Percentiles rank a stretch among this genome's conserved stretches.
Conservation (phyloP, 1,140 invertebrate genomes). For the Hycleus phaleratus region DNA sequence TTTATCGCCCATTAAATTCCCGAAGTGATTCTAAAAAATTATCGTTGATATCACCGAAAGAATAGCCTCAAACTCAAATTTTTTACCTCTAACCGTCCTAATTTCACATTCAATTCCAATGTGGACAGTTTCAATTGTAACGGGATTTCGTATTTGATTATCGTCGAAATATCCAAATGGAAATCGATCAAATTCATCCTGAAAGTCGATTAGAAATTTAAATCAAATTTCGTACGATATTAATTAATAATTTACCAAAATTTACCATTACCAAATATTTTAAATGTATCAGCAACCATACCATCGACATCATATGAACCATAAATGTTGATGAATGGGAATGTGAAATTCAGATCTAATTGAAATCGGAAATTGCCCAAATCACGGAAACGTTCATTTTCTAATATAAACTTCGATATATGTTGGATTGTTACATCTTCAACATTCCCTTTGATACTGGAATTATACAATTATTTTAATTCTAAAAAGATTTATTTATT, state of each 20-base stretch:
- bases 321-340: slow-evolving; percentile 29
- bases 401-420: slow-evolving; percentile 36
- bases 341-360: slow-evolving; percentile 35
- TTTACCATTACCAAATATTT: slow-evolving; percentile 32
- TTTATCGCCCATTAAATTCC: slow-evolving; percentile 34
- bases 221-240: neutral
- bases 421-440: slow-evolving; percentile 34
- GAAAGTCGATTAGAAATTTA: slow-evolving; percentile 4
- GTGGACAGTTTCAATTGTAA: slow-evolving; percentile 22
- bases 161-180: slow-evolving; percentile 24
- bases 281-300: slow-evolving; percentile 27
- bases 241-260: slow-evolving; percentile 28
- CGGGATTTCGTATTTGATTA: slow-evolving; percentile 25
- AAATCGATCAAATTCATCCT: slow-evolving; percentile 27
- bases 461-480: slow-evolving; percentile 9
- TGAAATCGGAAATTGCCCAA: slow-evolving; percentile 29
- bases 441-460: slow-evolving; percentile 32
- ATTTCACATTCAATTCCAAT: slow-evolving; percentile 23
- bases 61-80: too few species aligned
- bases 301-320: slow-evolving; percentile 33
- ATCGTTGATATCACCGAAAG: too few species aligned
- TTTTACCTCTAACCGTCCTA: slow-evolving; percentile 26
- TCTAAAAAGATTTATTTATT: slow-evolving; percentile 10
- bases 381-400: slow-evolving; percentile 31
- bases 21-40: slow-evolving; percentile 34